Conservation (phyloP, 2,888 invertebrate genomes). For the Oxystoma pomonae region DNA sequence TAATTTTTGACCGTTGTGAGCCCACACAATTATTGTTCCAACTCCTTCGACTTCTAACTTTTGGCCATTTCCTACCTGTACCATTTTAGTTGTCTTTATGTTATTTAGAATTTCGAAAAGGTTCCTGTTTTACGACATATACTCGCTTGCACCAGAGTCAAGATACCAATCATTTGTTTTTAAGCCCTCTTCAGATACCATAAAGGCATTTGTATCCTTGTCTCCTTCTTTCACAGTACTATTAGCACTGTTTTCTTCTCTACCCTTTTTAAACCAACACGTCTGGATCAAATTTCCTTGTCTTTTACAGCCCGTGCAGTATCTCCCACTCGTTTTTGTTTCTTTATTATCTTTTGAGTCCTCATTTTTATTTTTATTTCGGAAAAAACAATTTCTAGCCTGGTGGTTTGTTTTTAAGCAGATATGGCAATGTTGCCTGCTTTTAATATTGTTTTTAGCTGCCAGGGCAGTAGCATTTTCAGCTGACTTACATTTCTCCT, state of each 20-base stretch:
- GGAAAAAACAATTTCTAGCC: constrained; percentile 12
- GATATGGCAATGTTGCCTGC: constrained; percentile 5
- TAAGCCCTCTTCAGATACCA: background rate
- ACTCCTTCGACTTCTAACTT: too few relatives aligned
- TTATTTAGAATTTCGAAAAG: too few relatives aligned
- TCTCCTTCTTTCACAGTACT: background rate
- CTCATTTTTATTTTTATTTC: constrained; percentile 12
- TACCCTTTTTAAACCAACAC: constrained; percentile 21
- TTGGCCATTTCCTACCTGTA: too few relatives aligned
- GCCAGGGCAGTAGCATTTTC: constrained; percentile 18
- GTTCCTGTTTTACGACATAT: too few relatives aligned
- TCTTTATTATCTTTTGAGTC: constrained; percentile 6
- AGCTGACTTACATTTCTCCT: constrained; percentile 16
- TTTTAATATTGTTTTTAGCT: constrained; percentile 3
- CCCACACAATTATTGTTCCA: too few relatives aligned
- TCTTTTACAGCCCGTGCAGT: background rate
- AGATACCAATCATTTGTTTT: constrained; percentile 17
- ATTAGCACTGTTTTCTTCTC: constrained; percentile 6
- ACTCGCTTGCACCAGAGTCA: constrained; percentile 21
- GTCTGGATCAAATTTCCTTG: background rate
- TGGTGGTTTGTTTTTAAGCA: constrained; percentile 11
- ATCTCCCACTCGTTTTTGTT: background rate
- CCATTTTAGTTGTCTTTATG: too few relatives aligned
- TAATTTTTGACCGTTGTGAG: too few relatives aligned
- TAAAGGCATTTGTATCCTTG: constrained; percentile 13